These are phyloP conservation scores for Euspilapteryx auroguttella DNA, from an alignment of 2,888 invertebrate genomes.

Conservation along the genomic window DNA sequence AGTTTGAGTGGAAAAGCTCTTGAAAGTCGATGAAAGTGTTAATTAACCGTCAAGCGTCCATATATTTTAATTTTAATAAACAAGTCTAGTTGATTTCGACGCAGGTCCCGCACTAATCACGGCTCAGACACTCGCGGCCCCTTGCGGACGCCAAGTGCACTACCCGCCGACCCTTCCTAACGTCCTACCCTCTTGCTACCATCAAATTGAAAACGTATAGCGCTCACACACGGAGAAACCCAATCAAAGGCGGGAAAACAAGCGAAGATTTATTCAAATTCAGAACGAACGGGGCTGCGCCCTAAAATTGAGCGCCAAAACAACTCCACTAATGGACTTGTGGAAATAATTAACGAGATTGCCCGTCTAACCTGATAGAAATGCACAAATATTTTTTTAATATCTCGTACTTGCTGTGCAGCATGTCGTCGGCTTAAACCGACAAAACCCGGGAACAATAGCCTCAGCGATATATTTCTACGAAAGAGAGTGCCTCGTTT, in stretches of 20 bases:
- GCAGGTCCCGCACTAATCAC: no score
- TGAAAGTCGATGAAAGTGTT: no score
- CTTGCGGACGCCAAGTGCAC: no score
- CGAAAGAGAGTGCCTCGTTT: constrained; percentile 20
- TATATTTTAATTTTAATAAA: no score
- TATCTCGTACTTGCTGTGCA: no score
- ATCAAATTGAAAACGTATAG: constrained; percentile 34
- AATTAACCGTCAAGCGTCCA: no score
- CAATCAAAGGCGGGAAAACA: constrained; percentile 19
- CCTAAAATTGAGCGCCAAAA: constrained; percentile 2
- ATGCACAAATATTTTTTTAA: no score
- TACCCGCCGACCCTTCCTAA: no score
- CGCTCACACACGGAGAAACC: constrained; percentile 7
- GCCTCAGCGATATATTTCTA: constrained; percentile 15
- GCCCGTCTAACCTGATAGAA: neutral
- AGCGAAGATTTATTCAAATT: constrained; percentile 25
- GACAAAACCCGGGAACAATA: constrained; percentile 7
- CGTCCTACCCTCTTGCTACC: no score
- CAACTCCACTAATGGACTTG: constrained; percentile 7
- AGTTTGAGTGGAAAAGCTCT: no score
- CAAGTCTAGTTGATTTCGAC: no score
- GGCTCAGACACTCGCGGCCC: no score
- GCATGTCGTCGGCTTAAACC: constrained; percentile 11
- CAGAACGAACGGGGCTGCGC: constrained; percentile 11
- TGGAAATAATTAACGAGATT: constrained; percentile 1